Base-by-base conservation (phyloP, 1,140 invertebrate species). In the Drosophila tristis region DNA sequence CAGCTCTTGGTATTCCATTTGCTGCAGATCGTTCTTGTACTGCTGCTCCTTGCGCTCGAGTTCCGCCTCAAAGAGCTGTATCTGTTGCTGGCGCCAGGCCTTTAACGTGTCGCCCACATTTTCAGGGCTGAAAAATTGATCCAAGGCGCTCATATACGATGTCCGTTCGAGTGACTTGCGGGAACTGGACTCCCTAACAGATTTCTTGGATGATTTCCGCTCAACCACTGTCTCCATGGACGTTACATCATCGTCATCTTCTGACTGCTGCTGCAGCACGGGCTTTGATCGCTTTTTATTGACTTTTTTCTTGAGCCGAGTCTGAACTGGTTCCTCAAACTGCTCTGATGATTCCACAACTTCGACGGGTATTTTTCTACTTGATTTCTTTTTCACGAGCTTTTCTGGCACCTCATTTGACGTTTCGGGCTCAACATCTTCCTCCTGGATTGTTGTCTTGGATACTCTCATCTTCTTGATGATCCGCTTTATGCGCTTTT, bases 31-130 rank as follows among this genome's bases (percentile, higher is more conserved):
- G 0, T n/a, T 43, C 15, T 63, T 53, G 13, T 67, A 74, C 6
- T 60, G 26, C 26, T 47, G 7, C 35, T 84, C 68, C 15, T 73
- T 80, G 5, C 23, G 31, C 0, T 60, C 63, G 1, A 84, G 15
- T 31, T 85, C 77, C 25, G 63, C 13, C 20, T 78, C 39, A 45
- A 86, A 84, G 0, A 48, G 25, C 2, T 65, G 39, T 5, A 80
- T 80, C 62, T 85, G 58, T 8, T 85, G 50, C 11, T 23, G 16
- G n/a, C 78, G 82, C 80, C 80, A 85, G 8, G 55, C 50, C 26
- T 55, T 64, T 25, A 85, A 43, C 20, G 6, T 26, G 8, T 58
- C 65, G 23, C 25, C 16, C 15, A 68, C 45, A 4, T 44, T 8
- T 13, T 58, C 26, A 0, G 11, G 20, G 4, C 16, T 16, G 0